Evolutionary conservation across 2,113 vertebrate species (phyloP).

Genomic region (Eleginops maclovinus): DNA sequence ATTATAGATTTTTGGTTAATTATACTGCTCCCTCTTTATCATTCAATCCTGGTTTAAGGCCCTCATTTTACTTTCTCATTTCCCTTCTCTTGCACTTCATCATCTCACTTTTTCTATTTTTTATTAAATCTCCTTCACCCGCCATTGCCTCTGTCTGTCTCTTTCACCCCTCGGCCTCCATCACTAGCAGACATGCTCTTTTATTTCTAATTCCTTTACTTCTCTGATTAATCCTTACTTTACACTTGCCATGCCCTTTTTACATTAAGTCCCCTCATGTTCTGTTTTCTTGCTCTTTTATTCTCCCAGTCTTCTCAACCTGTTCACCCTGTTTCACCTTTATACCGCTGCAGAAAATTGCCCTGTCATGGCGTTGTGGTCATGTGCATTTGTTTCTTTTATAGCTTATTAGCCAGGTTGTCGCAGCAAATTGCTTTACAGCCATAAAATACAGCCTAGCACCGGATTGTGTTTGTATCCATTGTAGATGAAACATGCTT

Average conservation of each 20-base stretch:
- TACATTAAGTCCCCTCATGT: neutral
- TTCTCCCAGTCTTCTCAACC: neutral
- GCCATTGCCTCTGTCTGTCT: conserved; percentile 27
- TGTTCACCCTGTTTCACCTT: conserved; percentile 4
- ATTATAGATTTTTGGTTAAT: conserved; percentile 13
- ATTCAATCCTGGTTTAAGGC: neutral
- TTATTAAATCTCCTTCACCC: conserved; percentile 56
- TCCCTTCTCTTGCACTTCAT: neutral
- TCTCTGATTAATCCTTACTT: neutral
- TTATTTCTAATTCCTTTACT: neutral
- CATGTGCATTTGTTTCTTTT: conserved; percentile 42
- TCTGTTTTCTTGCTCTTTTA: conserved; percentile 10
- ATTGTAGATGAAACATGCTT: conserved; percentile 11
- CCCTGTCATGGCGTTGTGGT: neutral
- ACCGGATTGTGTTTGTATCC: neutral
- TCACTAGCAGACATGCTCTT: neutral
- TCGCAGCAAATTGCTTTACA: conserved; percentile 26
- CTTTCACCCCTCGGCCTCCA: conserved; percentile 2
- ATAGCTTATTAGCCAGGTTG: conserved; percentile 20
- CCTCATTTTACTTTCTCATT: neutral
- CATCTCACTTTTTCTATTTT: conserved; percentile 25
- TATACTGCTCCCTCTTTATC: neutral
- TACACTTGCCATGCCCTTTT: neutral
- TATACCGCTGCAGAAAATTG: neutral
- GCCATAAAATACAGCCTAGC: neutral